Evolutionary conservation across 1,140 invertebrate genomes (phyloP).

Genomic region (Drosophila sp.): DNA sequence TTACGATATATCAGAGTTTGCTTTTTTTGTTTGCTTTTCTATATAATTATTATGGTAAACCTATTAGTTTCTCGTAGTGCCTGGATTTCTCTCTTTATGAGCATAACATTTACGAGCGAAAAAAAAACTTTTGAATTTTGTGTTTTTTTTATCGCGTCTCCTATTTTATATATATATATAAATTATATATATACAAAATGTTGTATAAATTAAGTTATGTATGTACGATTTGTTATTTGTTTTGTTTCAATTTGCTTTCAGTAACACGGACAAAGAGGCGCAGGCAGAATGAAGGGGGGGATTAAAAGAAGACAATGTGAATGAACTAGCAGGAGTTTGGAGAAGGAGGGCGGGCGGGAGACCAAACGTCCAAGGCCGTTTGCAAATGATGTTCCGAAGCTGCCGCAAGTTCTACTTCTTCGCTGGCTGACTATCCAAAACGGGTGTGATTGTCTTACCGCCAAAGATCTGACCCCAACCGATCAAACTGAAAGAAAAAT

Average conservation of each 20-base stretch:
- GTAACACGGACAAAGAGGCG: conserved; percentile 64
- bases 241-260: conserved; percentile 56
- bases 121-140: conserved; percentile 37
- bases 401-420: conserved; percentile 57
- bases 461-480: conserved; percentile 98
- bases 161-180: conserved; percentile 39
- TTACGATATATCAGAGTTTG: conserved; percentile 72
- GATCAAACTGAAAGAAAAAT: conserved; percentile 89
- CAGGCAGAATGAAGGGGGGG: conserved; percentile 39
- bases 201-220: conserved; percentile 76
- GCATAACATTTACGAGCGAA: conserved; percentile 65
- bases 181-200: conserved; percentile 62
- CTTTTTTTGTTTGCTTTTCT: conserved; percentile 41
- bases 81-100: conserved; percentile 60
- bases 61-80: conserved; percentile 77
- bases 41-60: conserved; percentile 73
- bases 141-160: conserved; percentile 11
- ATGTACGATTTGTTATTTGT: conserved; percentile 44
- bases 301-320: conserved; percentile 42
- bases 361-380: conserved; percentile 26
- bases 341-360: conserved; percentile 21
- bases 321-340: conserved; percentile 30
- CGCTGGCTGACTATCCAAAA: conserved; percentile 67
- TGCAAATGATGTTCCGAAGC: background rate
- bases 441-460: conserved; percentile 86